phyloP scores from a whole-genome alignment of 2,888 invertebrate species.

The Phortica okadai region DNA sequence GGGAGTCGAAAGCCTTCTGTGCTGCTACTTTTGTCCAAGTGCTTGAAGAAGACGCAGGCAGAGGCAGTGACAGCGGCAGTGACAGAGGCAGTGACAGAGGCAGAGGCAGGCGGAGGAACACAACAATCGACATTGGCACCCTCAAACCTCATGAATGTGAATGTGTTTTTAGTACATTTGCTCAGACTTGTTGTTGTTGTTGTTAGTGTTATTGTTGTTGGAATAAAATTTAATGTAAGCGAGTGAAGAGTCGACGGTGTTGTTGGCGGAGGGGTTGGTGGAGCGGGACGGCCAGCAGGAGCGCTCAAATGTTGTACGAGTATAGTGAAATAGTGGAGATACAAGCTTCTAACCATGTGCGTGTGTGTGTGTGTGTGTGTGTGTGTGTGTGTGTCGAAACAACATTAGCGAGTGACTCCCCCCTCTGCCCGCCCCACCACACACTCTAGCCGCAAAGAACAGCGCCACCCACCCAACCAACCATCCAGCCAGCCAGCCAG shows the following conservation, averaged over 20 bases:
- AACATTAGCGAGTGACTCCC: background rate
- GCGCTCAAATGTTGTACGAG: background rate
- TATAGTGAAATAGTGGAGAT: constrained; percentile 32
- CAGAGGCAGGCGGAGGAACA: background rate
- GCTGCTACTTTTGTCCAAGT: too few relatives aligned
- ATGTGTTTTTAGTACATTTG: constrained; percentile 41
- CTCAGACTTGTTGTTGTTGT: background rate
- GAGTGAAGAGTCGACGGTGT: too few relatives aligned
- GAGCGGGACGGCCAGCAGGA: background rate
- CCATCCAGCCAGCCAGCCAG: too few relatives aligned
- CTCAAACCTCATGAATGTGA: constrained; percentile 54
- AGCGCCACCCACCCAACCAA: too few relatives aligned
- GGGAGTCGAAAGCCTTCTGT: background rate
- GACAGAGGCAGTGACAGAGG: too few relatives aligned
- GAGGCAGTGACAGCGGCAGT: too few relatives aligned
- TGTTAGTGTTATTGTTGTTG: background rate
- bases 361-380: constrained; percentile 35
- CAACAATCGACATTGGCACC: background rate
- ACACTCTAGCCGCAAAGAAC: too few relatives aligned
- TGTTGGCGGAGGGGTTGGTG: too few relatives aligned
- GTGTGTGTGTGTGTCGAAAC: constrained; percentile 37
- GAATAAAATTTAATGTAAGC: background rate
- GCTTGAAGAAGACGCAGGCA: background rate
- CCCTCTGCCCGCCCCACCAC: background rate
- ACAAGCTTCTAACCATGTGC: constrained; percentile 43